Evolutionary conservation across 2,888 invertebrate species (phyloP), one percentile per base, ranked within the genome.

Genomic region (Synanthedon myopaeformis): DNA sequence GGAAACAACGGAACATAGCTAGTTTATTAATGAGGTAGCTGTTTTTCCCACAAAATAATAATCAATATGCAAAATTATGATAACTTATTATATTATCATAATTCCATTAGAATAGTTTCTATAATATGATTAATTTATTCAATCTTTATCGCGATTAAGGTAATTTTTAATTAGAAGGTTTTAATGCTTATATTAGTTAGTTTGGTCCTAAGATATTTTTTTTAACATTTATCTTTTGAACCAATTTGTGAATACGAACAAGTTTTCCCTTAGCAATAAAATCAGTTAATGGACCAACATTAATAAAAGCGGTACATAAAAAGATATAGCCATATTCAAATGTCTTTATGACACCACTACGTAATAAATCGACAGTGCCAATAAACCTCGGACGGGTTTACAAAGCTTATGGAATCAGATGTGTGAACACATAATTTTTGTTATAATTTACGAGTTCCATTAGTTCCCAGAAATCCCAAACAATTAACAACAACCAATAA

Each of bases 211-310:
- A 13, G 42, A 49, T n/a, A n/a, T 17, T 12, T 28, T 23, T 42
- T 28, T 5, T 4, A n/a, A 14, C 49, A 49, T 80, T 70, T 73
- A 74, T 74, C 65, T 74, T 63, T 59, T 59, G 64, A 64, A 74
- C 72, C 75, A 79, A 82, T 82, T 79, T 79, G 80, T 80, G 76
- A n/a, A 73, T 71, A 64, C 68, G 63, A 74, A 76, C 74, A 60
- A 70, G 72, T 78, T 74, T 67, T 62, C 61, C 59, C 61, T 57
- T 57, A 67, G 70, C 72, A 68, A 79, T 84, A 82, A 82, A 82
- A 65, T 67, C 69, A 70, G 72, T 72, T 82, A 82, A 84, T 82
- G 81, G 79, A 76, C 69, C 72, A 67, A 75, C 76, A 76, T 79
- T 77, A 77, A 82, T 79, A 80, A 81, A 79, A 72, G 67, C 66